Evolutionary conservation across 1,140 invertebrate genomes (phyloP).

Genomic region (Grapholita molesta): DNA sequence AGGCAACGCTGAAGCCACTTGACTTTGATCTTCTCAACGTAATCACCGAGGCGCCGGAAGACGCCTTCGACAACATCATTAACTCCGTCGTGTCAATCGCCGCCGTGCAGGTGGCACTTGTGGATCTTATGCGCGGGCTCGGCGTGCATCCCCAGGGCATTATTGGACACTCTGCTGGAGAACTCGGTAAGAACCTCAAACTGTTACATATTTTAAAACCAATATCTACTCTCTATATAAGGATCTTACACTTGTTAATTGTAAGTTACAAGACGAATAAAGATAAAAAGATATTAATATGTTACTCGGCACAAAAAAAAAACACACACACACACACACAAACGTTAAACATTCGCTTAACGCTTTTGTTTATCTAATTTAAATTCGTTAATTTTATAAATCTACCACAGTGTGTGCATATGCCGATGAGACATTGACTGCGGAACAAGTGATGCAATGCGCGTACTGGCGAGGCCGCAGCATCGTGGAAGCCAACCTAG

Average conservation of each 20-base stretch:
- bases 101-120: slow-evolving; percentile 95
- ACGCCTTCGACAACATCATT: slow-evolving; percentile 89
- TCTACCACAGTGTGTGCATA: slow-evolving; percentile 94
- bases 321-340: too few relatives aligned
- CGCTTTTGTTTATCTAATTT: too few relatives aligned
- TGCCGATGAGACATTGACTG: slow-evolving; percentile 95
- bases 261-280: too few relatives aligned
- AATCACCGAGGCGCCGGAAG: slow-evolving; percentile 86
- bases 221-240: too few relatives aligned
- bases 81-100: slow-evolving; percentile 96
- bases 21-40: slow-evolving; percentile 90
- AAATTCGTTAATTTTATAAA: too few relatives aligned
- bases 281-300: too few relatives aligned
- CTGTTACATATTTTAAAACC: too few relatives aligned
- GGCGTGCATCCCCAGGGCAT: slow-evolving; percentile 94
- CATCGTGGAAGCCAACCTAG: slow-evolving; percentile 88
- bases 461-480: slow-evolving; percentile 95
- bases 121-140: slow-evolving; percentile 88
- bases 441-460: slow-evolving; percentile 94
- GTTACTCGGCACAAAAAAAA: too few relatives aligned
- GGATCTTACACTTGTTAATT: too few relatives aligned
- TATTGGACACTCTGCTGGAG: slow-evolving; percentile 96
- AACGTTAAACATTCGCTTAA: too few relatives aligned
- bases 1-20: slow-evolving; percentile 86
- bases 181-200: too few relatives aligned